These are phyloP conservation scores for Heteronetta atricapilla DNA, from an alignment of 2,113 vertebrate species.

Conservation along the genomic window DNA sequence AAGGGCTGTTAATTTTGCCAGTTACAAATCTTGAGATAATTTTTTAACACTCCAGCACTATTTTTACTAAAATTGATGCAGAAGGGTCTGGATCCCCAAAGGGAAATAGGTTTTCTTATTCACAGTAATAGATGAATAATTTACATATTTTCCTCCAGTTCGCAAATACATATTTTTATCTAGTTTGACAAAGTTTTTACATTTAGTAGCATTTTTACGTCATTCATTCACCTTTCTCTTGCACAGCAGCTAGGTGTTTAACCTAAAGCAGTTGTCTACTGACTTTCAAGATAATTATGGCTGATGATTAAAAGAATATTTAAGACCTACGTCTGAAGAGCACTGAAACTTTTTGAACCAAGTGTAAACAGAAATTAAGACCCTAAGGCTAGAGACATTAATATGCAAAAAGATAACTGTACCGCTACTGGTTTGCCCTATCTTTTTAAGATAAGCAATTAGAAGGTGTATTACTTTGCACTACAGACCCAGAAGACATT, in stretches of 20 bases:
- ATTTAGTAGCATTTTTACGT: background rate
- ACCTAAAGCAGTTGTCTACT: background rate
- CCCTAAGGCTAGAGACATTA: background rate
- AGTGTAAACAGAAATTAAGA: slow-evolving; percentile 26
- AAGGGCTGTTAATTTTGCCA: background rate
- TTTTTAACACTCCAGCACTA: background rate
- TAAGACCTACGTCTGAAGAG: background rate
- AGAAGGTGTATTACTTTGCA: background rate
- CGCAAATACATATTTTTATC: background rate
- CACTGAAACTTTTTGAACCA: background rate
- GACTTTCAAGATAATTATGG: slow-evolving; percentile 21
- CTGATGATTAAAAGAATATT: slow-evolving; percentile 11
- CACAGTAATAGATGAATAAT: background rate
- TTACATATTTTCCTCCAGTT: background rate
- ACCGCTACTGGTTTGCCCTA: background rate
- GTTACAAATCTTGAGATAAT: background rate
- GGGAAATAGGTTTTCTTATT: background rate
- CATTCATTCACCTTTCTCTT: background rate
- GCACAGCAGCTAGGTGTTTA: background rate
- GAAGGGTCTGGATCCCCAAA: background rate
- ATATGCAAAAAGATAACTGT: background rate
- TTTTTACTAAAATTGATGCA: background rate
- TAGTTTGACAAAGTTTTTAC: background rate
- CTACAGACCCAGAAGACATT: background rate
- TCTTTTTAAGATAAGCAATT: background rate